These are phyloP conservation scores for Heliconius ismenius DNA, from an alignment of 2,888 invertebrate genomes.

Conservation along the genomic window DNA sequence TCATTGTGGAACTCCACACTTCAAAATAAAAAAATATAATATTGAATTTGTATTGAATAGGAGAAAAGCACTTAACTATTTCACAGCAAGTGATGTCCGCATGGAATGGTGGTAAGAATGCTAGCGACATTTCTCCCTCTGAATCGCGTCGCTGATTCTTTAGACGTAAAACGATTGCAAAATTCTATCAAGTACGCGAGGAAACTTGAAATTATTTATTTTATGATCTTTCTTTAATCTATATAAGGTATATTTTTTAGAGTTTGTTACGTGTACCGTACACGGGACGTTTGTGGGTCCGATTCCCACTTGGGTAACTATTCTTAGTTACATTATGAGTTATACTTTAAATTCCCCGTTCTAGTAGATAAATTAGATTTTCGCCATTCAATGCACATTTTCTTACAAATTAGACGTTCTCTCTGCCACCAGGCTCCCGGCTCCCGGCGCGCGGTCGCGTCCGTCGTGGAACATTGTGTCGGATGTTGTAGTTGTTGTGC, in stretches of 20 bases:
- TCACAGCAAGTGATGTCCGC: slow-evolving; percentile 4
- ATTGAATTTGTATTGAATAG: slow-evolving; percentile 2
- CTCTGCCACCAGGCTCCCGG: no score
- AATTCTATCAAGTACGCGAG: slow-evolving; percentile 9
- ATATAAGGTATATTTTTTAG: not conserved
- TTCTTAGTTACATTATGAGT: no score
- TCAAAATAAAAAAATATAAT: not conserved
- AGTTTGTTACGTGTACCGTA: not conserved
- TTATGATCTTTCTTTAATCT: not conserved
- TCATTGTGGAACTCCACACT: no score
- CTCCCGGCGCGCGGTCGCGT: not conserved
- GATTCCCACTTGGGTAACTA: not conserved
- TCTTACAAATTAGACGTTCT: no score
- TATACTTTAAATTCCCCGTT: not conserved
- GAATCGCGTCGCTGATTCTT: slow-evolving; percentile 23
- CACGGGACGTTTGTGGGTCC: not conserved
- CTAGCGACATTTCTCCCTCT: slow-evolving; percentile 4
- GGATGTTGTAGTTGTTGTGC: not conserved
- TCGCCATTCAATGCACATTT: no score
- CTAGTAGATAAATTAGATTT: no score
- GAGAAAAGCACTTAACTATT: slow-evolving; percentile 5
- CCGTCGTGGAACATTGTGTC: not conserved
- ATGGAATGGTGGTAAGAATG: not conserved
- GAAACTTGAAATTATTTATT: slow-evolving; percentile 3
- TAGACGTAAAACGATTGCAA: slow-evolving; percentile 18